phyloP scores from a whole-genome alignment of 2,797 vertebrate species.

The Cichlasoma orientale region DNA sequence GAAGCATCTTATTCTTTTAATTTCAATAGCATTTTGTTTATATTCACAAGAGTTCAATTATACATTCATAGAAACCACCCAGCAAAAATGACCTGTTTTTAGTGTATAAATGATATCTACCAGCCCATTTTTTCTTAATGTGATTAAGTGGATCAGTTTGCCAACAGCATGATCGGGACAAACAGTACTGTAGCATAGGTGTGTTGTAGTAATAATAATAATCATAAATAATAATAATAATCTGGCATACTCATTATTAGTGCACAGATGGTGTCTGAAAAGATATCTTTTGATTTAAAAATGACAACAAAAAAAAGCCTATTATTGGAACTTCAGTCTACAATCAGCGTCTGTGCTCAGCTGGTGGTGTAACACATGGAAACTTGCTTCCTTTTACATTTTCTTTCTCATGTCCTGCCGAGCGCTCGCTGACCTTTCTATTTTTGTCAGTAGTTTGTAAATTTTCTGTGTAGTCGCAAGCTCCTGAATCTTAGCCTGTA shows the following conservation, averaged over 20 bases:
- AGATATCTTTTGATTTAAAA: conserved; percentile 16
- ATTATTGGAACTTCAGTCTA: not conserved
- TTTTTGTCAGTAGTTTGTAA: conserved; percentile 33
- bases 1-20: not conserved
- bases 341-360: conserved; percentile 12
- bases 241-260: not conserved
- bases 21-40: fast-evolving
- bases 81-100: not conserved
- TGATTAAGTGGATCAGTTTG: not conserved
- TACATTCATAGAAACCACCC: not conserved
- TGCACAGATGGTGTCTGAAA: conserved; percentile 16
- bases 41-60: not conserved
- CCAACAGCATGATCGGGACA: fast-evolving
- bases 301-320: not conserved
- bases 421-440: conserved; percentile 14
- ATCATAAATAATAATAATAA: not conserved
- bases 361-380: conserved; percentile 6
- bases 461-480: conserved; percentile 26
- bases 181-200: not conserved
- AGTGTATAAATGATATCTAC: fast-evolving
- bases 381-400: not conserved
- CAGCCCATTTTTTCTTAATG: not conserved
- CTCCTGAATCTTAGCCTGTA: conserved; percentile 56
- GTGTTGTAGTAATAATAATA: not conserved
- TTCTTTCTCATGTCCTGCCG: not conserved